phyloP scores from a whole-genome alignment of 2,888 invertebrate species.

The Anthoptus insignis region DNA sequence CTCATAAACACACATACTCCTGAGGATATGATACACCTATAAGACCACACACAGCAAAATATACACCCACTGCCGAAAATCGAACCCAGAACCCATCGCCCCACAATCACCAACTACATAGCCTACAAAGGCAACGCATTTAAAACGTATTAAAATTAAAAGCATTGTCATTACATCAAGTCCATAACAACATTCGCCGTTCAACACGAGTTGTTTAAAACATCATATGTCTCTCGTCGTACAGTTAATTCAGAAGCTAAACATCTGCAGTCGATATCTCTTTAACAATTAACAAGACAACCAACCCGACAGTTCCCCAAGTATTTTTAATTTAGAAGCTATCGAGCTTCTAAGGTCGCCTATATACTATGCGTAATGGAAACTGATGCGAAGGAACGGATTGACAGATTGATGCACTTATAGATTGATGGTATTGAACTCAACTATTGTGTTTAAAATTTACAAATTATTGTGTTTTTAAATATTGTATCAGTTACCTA shows the following conservation, averaged over 20 bases:
- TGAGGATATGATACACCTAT: too few relatives aligned
- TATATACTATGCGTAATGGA: not conserved
- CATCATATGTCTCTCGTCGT: constrained; percentile 78
- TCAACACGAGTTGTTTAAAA: constrained; percentile 58
- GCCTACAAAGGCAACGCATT: too few relatives aligned
- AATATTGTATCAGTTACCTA: too few relatives aligned
- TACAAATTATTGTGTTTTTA: too few relatives aligned
- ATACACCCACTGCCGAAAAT: too few relatives aligned
- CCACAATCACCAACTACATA: too few relatives aligned
- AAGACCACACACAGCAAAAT: too few relatives aligned
- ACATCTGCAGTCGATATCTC: constrained; percentile 85
- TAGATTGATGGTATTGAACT: too few relatives aligned
- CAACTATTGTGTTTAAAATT: too few relatives aligned
- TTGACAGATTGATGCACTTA: not conserved
- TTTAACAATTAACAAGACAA: constrained; percentile 81
- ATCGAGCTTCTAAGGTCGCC: constrained; percentile 25
- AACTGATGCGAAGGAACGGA: too few relatives aligned
- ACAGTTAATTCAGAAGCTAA: constrained; percentile 69
- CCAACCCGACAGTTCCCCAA: constrained; percentile 70
- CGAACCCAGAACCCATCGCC: too few relatives aligned
- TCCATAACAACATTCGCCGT: constrained; percentile 11
- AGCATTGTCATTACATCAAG: constrained; percentile 16
- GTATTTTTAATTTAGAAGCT: constrained; percentile 77
- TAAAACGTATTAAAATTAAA: constrained; percentile 3
- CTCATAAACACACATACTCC: too few relatives aligned